Base-by-base conservation (phyloP, 2,113 vertebrate species). In the Brienomyrus longianalis region DNA sequence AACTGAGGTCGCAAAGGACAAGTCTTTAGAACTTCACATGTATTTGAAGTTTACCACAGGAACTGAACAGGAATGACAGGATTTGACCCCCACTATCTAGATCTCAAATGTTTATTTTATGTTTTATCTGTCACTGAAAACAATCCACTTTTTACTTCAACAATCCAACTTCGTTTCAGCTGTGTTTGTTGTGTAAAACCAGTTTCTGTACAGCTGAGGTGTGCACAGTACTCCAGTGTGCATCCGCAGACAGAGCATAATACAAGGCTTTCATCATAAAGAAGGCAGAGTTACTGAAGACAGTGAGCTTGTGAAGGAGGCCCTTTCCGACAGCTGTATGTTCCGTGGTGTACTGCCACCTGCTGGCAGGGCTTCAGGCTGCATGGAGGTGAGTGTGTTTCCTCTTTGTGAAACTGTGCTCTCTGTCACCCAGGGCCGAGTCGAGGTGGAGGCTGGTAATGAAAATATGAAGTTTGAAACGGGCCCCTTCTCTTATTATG, bases 381-480 rank as follows among this genome's bases (percentile, higher is more conserved):
- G 3, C 74, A 59, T 88, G 6, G 43, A 23, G 80, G 52, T 88
- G 15, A 90, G 21, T 88, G 27, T 88, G 15, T 74, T 45, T 48
- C 31, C 45, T 88, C n/a, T 94, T 50, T 93, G 52, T 92, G 17
- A 59, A 9, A 2, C 21, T 47, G 11, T 48, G 54, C 10, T 66
- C 59, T 89, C 2, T 90, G n/a, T 10, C 89, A 35, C 35, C 35
- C 93, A 99, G 98, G 98, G 98, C 0, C 97, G 98, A 90, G 98
- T 99, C 91, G 98, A 99, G 92, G 98, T 99, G 85, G 98, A 99
- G 92, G 98, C 98, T 0, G 98, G 98, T 56, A 98, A 96, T 48
- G 98, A 99, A 88, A 98, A 98, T 92, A 99, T 99, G 98, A 99
- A 97, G 95, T 99, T 99, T 92, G 98, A 99, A 94, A 97, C 97